phyloP scores from a whole-genome alignment of 2,888 invertebrate species.

The Emmelina monodactyla region DNA sequence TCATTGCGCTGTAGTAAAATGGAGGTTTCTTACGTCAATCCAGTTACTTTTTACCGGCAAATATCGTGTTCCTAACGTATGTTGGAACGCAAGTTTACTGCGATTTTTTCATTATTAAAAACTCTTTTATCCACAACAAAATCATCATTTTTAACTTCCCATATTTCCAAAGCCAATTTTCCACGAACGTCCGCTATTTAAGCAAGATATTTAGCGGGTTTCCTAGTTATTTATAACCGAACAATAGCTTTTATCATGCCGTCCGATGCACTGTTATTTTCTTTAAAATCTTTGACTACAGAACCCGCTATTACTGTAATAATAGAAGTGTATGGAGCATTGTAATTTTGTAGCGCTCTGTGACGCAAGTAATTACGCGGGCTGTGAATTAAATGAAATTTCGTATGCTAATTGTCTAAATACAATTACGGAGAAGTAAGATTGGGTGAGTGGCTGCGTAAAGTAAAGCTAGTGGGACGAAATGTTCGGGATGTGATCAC shows the following conservation, averaged over 20 bases:
- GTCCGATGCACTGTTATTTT: neutral
- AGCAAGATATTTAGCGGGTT: no score
- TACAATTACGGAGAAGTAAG: constrained; percentile 53
- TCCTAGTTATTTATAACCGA: neutral
- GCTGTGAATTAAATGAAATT: constrained; percentile 46
- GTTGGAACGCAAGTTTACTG: no score
- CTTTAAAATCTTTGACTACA: neutral
- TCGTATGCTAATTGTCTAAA: constrained; percentile 44
- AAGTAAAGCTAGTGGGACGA: neutral
- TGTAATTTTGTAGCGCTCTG: constrained; percentile 24
- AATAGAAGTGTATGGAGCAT: no score
- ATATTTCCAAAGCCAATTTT: no score
- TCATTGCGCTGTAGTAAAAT: no score
- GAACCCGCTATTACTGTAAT: neutral
- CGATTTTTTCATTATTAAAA: no score
- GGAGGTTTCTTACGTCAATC: no score
- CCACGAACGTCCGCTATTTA: no score
- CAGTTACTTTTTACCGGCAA: no score
- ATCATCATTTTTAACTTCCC: neutral
- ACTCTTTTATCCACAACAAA: neutral
- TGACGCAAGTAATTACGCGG: constrained; percentile 41
- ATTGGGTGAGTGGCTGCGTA: constrained; percentile 27
- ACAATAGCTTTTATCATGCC: neutral
- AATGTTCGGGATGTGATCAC: no score
- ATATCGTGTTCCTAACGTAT: no score